Conservation (phyloP, 2,888 invertebrate species). For the Agonum fuliginosum region DNA sequence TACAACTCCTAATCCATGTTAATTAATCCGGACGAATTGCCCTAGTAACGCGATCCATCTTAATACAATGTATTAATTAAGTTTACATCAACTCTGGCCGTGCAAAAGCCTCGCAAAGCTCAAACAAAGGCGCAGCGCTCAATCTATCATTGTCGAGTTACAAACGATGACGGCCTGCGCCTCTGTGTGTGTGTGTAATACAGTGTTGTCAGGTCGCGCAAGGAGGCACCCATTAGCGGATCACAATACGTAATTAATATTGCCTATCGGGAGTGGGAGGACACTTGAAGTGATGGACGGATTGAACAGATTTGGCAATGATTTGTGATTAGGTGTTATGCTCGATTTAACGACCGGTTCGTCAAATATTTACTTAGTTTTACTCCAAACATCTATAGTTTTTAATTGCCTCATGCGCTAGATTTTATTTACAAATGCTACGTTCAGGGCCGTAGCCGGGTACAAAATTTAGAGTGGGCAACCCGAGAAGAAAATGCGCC, state of each 20-base stretch:
- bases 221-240: constrained; percentile 6
- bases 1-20: constrained; percentile 12
- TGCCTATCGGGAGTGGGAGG: constrained; percentile 9
- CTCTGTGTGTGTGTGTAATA: constrained; percentile 32
- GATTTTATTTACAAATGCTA: too few relatives aligned
- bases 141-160: constrained; percentile 50
- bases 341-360: too few relatives aligned
- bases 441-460: too few relatives aligned
- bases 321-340: too few relatives aligned
- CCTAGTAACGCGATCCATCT: constrained; percentile 47
- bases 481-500: too few relatives aligned
- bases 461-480: too few relatives aligned
- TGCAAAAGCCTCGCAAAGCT: constrained; percentile 49
- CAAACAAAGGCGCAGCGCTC: constrained; percentile 44
- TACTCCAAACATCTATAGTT: too few relatives aligned
- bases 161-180: constrained; percentile 29
- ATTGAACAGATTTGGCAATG: not conserved
- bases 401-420: too few relatives aligned
- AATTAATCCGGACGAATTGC: constrained; percentile 38
- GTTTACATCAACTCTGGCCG: constrained; percentile 47
- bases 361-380: too few relatives aligned
- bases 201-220: constrained; percentile 10
- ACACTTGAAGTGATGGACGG: not conserved
- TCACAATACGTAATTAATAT: constrained; percentile 49
- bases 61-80: constrained; percentile 53